These are phyloP conservation scores for Enteromius treurensis DNA, from an alignment of 2,797 vertebrate species.

Conservation along the genomic window DNA sequence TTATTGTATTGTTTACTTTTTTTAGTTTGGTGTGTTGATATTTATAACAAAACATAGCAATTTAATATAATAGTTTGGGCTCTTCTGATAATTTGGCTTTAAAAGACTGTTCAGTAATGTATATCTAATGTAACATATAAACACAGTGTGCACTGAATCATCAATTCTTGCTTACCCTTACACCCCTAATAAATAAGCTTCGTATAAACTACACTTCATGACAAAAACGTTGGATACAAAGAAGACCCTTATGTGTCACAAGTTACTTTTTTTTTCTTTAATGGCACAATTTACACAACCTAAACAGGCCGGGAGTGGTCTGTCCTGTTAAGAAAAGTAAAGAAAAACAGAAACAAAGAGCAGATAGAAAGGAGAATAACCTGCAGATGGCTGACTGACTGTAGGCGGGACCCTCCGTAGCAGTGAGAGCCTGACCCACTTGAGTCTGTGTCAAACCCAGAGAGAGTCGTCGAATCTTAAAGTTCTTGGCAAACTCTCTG, in stretches of 20 bases:
- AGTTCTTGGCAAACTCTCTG: slow-evolving; percentile 98
- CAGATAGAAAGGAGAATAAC: slow-evolving; percentile 67
- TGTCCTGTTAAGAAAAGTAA: no score
- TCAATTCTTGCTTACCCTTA: not conserved
- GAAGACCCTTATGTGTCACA: not conserved
- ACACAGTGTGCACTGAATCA: not conserved
- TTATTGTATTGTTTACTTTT: no score
- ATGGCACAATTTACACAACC: not conserved
- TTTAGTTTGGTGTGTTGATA: no score
- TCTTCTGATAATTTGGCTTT: no score
- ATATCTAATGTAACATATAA: no score
- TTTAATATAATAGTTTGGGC: no score
- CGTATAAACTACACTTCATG: not conserved
- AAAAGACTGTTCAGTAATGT: no score
- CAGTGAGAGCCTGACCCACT: slow-evolving; percentile 96
- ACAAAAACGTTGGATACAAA: no score
- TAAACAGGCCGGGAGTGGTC: not conserved
- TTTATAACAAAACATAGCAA: no score
- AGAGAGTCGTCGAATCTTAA: slow-evolving; percentile 95
- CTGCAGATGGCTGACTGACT: slow-evolving; percentile 98
- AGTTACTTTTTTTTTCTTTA: not conserved
- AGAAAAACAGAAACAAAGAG: not conserved
- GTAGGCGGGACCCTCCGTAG: slow-evolving; percentile 95
- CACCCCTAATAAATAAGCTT: not conserved
- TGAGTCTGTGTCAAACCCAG: slow-evolving; percentile 96